Percentiles rank a stretch among this genome's conserved stretches.
Evolutionary conservation across 2,113 vertebrate species (phyloP).

Genomic region (Aptenodytes forsteri): DNA sequence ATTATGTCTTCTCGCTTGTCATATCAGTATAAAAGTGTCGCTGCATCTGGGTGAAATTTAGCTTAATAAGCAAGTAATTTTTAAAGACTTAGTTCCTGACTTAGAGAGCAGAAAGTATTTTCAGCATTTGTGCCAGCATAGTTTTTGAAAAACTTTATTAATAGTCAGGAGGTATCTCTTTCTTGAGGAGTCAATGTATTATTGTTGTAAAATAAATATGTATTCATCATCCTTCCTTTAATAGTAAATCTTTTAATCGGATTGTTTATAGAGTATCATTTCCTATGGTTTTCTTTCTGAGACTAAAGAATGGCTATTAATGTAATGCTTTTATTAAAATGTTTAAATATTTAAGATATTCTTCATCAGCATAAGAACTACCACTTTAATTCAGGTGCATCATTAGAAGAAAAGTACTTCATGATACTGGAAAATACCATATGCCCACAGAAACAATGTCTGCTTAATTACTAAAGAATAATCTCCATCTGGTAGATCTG

Average conservation of each 20-base stretch:
- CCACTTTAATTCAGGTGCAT: slow-evolving; percentile 59
- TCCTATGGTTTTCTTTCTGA: slow-evolving; percentile 2
- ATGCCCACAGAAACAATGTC: slow-evolving; percentile 69
- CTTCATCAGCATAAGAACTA: slow-evolving; percentile 40
- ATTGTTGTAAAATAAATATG: slow-evolving; percentile 20
- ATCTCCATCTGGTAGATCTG: slow-evolving; percentile 69
- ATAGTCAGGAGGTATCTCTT: slow-evolving; percentile 34
- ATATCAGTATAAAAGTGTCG: neutral
- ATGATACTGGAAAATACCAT: slow-evolving; percentile 51
- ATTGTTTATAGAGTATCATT: slow-evolving; percentile 51
- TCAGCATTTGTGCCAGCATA: slow-evolving; percentile 24
- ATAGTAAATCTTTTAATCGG: slow-evolving; percentile 38
- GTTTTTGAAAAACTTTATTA: slow-evolving; percentile 36
- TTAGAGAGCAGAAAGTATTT: neutral
- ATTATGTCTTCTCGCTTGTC: slow-evolving; percentile 43
- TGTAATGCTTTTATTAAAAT: slow-evolving; percentile 67
- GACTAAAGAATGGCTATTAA: slow-evolving; percentile 50
- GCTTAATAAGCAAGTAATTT: slow-evolving; percentile 16
- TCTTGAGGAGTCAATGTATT: slow-evolving; percentile 24
- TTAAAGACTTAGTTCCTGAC: neutral
- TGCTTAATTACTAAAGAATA: slow-evolving; percentile 78
- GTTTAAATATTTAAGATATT: slow-evolving; percentile 68
- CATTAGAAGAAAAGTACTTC: slow-evolving; percentile 67
- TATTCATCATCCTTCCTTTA: slow-evolving; percentile 53
- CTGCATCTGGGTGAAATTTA: neutral